A percentile compares a stretch with the other conserved stretches of the same genome.
These are phyloP conservation scores for Silvanus unidentatus DNA, from an alignment of 2,888 invertebrate genomes.

Conservation along the genomic window DNA sequence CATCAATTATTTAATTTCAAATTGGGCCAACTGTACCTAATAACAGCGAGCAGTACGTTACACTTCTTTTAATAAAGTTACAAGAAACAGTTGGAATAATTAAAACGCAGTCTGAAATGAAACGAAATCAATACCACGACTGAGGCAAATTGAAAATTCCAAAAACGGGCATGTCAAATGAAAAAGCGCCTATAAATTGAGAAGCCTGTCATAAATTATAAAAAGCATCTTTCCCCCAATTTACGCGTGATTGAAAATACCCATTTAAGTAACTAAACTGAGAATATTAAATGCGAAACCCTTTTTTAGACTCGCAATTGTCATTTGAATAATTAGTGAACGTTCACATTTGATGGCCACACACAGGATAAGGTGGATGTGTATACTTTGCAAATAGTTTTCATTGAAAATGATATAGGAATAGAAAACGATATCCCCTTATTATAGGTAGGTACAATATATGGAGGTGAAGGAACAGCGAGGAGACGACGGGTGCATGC, in stretches of 20 bases:
- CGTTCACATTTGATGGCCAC: no score
- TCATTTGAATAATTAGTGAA: slow-evolving; percentile 40
- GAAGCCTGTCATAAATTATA: slow-evolving; percentile 13
- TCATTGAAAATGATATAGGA: not conserved
- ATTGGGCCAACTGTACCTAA: slow-evolving; percentile 14
- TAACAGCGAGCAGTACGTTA: slow-evolving; percentile 16
- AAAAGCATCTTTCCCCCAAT: no score
- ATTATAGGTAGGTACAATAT: no score
- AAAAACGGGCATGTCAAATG: not conserved
- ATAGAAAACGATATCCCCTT: not conserved
- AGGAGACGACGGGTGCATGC: no score
- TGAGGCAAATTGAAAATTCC: not conserved
- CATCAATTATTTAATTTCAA: not conserved
- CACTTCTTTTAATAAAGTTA: slow-evolving; percentile 24
- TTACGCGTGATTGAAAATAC: no score
- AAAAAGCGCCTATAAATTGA: slow-evolving; percentile 13
- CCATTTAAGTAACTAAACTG: no score
- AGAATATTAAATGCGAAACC: slow-evolving; percentile 29
- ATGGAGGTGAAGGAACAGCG: no score
- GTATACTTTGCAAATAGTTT: slow-evolving; percentile 28
- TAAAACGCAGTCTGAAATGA: no score
- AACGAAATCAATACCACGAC: no score
- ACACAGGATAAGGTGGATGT: slow-evolving; percentile 28
- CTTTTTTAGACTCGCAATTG: slow-evolving; percentile 38
- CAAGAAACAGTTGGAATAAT: no score